These are phyloP conservation scores for Pseudochirops cupreus DNA, from an alignment of 2,797 vertebrate genomes.

Conservation along the genomic window DNA sequence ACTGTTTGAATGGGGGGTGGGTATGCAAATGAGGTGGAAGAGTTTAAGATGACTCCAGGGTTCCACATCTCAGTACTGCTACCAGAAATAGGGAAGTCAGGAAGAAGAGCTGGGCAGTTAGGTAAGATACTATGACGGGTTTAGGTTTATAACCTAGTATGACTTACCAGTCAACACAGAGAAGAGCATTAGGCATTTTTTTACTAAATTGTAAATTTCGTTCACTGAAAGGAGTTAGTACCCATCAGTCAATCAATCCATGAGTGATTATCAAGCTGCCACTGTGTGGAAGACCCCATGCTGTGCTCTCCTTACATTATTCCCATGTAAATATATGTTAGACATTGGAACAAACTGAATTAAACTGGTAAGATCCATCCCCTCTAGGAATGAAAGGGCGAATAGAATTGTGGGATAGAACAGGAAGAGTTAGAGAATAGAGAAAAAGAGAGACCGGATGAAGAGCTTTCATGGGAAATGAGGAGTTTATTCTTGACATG, in stretches of 20 bases:
- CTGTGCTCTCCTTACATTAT: not conserved
- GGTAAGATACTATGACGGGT: not conserved
- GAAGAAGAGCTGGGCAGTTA: not conserved
- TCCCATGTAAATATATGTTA: not conserved
- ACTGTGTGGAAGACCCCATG: not conserved
- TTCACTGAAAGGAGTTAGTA: not conserved
- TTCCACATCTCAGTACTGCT: not conserved
- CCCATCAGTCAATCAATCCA: not conserved
- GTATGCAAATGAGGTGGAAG: not conserved
- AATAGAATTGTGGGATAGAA: not conserved
- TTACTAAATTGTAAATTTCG: not conserved
- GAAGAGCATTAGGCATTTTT: not conserved
- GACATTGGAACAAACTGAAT: not conserved
- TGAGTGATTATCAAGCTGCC: not conserved
- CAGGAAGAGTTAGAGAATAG: not conserved
- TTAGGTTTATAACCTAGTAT: not conserved
- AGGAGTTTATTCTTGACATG: not conserved
- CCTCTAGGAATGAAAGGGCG: not conserved
- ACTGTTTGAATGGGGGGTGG: not conserved
- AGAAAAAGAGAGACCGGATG: not conserved
- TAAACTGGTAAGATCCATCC: not conserved
- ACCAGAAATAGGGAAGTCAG: not conserved
- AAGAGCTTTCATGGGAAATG: not conserved
- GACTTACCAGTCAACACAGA: not conserved
- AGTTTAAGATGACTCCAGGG: not conserved